Evolutionary conservation across 2,888 invertebrate genomes (phyloP).

Genomic region (Arctia plantaginis): DNA sequence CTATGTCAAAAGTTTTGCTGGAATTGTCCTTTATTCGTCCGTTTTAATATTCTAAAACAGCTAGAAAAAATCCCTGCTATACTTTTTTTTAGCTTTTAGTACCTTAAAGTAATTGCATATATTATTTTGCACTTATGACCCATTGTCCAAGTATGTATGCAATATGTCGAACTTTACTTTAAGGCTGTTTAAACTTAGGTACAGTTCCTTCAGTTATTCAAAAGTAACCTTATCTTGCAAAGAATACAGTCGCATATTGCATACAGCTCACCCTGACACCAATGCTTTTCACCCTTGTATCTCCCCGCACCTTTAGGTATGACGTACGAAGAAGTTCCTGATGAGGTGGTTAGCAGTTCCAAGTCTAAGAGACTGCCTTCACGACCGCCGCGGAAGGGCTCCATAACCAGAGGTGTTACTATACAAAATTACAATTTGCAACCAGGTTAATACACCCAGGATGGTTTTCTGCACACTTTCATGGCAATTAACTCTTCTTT

Average conservation of each 20-base stretch:
- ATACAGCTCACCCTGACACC: slow-evolving; percentile 23
- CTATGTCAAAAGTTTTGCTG: neutral
- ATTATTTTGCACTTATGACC: slow-evolving; percentile 32
- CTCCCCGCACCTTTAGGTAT: slow-evolving; percentile 86
- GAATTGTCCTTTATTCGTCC: neutral
- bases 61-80: slow-evolving; percentile 23
- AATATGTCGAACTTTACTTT: slow-evolving; percentile 22
- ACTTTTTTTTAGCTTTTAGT: slow-evolving; percentile 30
- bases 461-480: neutral
- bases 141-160: slow-evolving; percentile 31
- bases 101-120: slow-evolving; percentile 20
- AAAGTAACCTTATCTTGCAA: neutral
- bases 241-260: slow-evolving; percentile 23
- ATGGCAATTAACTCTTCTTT: neutral
- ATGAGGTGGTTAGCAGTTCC: slow-evolving; percentile 69
- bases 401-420: slow-evolving; percentile 87
- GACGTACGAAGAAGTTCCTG: slow-evolving; percentile 93
- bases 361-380: slow-evolving; percentile 87
- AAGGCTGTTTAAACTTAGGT: neutral
- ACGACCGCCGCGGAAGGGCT: slow-evolving; percentile 92
- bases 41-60: neutral
- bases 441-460: slow-evolving; percentile 64
- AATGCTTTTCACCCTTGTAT: slow-evolving; percentile 52
- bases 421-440: slow-evolving; percentile 77
- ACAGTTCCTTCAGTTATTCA: neutral